Evolutionary conservation across 2,797 vertebrate genomes (phyloP), one percentile per base, ranked within the genome.

Genomic region (Falco cherrug): DNA sequence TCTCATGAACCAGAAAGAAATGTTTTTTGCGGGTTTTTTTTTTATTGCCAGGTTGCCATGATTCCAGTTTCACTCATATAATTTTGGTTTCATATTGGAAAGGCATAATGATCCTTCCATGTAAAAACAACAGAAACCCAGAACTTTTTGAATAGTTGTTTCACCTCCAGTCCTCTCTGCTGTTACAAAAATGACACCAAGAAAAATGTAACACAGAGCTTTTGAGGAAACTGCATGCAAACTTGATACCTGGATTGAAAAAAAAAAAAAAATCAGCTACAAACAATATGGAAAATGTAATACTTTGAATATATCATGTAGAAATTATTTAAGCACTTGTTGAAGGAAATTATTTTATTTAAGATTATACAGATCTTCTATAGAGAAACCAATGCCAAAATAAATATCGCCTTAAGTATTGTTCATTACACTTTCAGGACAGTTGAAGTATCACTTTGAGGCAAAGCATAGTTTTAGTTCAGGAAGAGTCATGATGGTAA

Each of bases 401-500:
- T 79, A 96, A 94, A 95, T 63, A 95, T 17, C 1, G 2, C 39
- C 75, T 89, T 86, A 91, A 90, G 71, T 93, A 90, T 54, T 87
- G 50, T 87, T 96, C 90, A 80, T 93, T 89, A 73, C 29, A 88
- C 16, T 94, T 96, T 82, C 90, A 79, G 84, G 63, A 93, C 78
- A 97, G 91, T 21, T 71, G 85, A 94, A 35, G 53, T 79, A 97
- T 89, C 33, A 73, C 50, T 96, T 80, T 87, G 95, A 98, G 94
- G 67, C 17, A 94, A 89, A 94, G 31, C 67, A 89, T 71, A 95
- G 79, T 94, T 93, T 83, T 78, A 88, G 29, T 89, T 95, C 86
- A 96, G 85, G 94, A 95, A 95, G 75, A 96, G 60, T 95, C 71
- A 84, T 87, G 63, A 75, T 82, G 84, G 70, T 83, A 94, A 96